These are phyloP conservation scores for Drosophila sproati DNA, from an alignment of 1,140 invertebrate species.

Conservation along the genomic window DNA sequence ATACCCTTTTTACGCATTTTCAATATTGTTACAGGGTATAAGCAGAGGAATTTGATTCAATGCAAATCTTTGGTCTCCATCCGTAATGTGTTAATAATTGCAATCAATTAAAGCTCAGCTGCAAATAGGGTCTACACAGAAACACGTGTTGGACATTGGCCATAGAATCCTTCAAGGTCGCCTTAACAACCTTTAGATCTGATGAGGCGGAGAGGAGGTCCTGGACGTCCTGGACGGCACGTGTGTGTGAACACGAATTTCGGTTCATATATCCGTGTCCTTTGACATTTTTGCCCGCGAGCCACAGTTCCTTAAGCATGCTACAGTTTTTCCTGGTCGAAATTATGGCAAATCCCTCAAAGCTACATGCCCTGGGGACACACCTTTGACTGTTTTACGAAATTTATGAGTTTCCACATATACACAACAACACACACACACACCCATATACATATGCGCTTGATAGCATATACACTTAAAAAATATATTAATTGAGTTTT, in stretches of 20 bases:
- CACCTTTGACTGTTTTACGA: conserved; percentile 37
- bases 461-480: background rate
- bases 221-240: background rate
- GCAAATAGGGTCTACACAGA: background rate
- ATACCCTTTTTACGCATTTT: too few species aligned
- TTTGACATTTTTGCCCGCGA: conserved; percentile 48
- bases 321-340: conserved; percentile 7
- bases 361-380: conserved; percentile 23
- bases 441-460: background rate
- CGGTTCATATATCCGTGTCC: conserved; percentile 1
- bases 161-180: background rate
- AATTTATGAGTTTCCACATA: conserved; percentile 37
- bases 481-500: background rate
- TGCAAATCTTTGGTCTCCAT: background rate
- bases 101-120: conserved; percentile 12
- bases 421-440: conserved; percentile 5
- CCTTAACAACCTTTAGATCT: background rate
- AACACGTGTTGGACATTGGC: conserved; percentile 1
- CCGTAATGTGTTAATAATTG: background rate
- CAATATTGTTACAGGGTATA: background rate
- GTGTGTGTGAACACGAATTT: conserved; percentile 9
- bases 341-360: conserved; percentile 37
- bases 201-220: too few species aligned
- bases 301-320: background rate
- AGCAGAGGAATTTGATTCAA: background rate